Conservation (phyloP, 2,888 invertebrate genomes). For the Heliconius hortense region DNA sequence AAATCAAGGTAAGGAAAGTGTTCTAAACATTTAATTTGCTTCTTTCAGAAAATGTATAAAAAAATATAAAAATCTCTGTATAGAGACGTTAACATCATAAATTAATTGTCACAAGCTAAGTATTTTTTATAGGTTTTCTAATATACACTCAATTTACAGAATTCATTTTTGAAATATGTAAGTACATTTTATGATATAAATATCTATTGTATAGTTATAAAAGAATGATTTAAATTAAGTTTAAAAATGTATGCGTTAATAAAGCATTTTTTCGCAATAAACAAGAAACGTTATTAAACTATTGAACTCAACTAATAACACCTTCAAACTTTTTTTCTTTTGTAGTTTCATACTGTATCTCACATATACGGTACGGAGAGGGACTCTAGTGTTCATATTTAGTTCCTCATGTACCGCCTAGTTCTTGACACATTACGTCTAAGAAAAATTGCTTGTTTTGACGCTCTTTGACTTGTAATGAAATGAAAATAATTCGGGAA, state of each 20-base stretch:
- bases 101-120: neutral
- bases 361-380: no score
- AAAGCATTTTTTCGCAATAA: neutral
- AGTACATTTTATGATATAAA: neutral
- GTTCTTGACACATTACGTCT: no score
- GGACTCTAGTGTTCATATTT: no score
- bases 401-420: no score
- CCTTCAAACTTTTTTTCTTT: neutral
- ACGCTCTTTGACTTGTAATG: no score
- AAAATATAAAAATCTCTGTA: neutral
- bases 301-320: neutral
- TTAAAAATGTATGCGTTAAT: neutral
- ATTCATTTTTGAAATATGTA: neutral
- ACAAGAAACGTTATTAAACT: neutral
- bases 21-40: neutral
- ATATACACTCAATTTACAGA: neutral
- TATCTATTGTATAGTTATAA: neutral
- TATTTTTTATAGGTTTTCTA: neutral
- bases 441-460: no score
- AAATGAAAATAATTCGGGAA: no score
- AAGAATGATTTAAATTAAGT: neutral
- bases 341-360: no score
- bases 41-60: neutral
- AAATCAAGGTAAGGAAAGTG: neutral
- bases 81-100: neutral